Base-by-base conservation (phyloP, 2,113 vertebrate species). In the Sebastes fasciatus region DNA sequence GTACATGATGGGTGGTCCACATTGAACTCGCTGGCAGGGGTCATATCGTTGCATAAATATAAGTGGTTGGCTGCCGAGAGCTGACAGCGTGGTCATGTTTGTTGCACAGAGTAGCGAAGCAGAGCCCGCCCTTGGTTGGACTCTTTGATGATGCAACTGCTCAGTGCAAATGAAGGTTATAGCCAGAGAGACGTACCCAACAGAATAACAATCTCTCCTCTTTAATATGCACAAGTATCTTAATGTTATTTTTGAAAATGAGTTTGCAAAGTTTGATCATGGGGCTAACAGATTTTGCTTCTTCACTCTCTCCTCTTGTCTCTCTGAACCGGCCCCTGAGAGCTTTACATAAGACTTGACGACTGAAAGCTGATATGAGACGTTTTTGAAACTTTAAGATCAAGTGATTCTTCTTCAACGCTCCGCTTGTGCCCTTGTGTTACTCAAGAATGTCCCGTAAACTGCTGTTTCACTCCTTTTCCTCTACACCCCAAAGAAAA, bases 1-100 rank as follows among this genome's bases (percentile, higher is more conserved):
- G 74, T 57, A 51, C 61, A 55, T 76, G 68, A 68, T 80, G 82
- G 52, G 34, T 42, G 55, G 23, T 78, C 54, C 55, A 77, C 82
- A 55, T 7, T 88, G 75, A 85, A 60, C 73, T 68, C 21, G 1
- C 34, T 7, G 23, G 34, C 34, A 34, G 34, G 34, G n/a, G 71
- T 71, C 83, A 46, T 42, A 76, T 84, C 58, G n/a, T 48, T 83
- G 60, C 74, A 86, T 64, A 66, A 85, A 87, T 72, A 89, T 57
- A 42, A 75, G 72, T 60, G 77, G 49, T 52, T 73, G 57, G 72
- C 68, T 46, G 65, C 58, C 45, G 42, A 62, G 57, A 72, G 61
- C 68, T 26, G 19, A 77, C 79, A 82, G 74, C 49, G 49, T 11
- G 42, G 67, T 42, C 61, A 51, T 80, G 49, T 80, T 82, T 84